Percentiles rank a stretch among this genome's conserved stretches.
phyloP scores from a whole-genome alignment of 2,113 vertebrate genomes.

The Chionodraco myersi region DNA sequence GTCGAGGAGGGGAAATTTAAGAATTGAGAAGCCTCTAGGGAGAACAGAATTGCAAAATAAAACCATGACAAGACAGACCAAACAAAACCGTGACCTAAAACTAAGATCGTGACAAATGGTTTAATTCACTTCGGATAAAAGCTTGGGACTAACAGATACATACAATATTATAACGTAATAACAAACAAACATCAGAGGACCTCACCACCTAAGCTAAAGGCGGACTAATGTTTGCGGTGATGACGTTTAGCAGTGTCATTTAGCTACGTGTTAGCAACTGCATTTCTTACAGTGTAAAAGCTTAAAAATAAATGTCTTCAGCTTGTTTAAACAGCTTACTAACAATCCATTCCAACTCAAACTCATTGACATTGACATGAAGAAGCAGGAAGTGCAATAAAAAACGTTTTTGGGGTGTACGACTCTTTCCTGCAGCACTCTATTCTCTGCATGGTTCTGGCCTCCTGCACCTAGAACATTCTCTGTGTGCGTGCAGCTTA shows the following conservation, averaged over 20 bases:
- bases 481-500: constrained; percentile 35
- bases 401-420: neutral
- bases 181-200: neutral
- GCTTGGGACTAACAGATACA: too few species aligned
- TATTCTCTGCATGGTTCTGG: constrained; percentile 23
- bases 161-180: too few species aligned
- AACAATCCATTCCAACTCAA: neutral
- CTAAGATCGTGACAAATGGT: too few species aligned
- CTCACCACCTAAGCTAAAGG: neutral
- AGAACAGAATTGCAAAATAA: too few species aligned
- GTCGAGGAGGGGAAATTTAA: too few species aligned
- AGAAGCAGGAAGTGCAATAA: neutral
- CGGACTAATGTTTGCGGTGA: neutral
- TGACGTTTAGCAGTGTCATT: neutral
- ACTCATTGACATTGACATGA: neutral
- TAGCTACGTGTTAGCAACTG: neutral
- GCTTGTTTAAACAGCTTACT: neutral
- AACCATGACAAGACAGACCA: too few species aligned
- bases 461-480: constrained; percentile 36
- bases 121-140: too few species aligned
- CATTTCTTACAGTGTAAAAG: neutral
- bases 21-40: too few species aligned
- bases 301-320: neutral
- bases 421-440: constrained; percentile 6
- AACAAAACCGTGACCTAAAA: too few species aligned